Conservation (phyloP, 1,140 invertebrate species). For the Drosophila varians region DNA sequence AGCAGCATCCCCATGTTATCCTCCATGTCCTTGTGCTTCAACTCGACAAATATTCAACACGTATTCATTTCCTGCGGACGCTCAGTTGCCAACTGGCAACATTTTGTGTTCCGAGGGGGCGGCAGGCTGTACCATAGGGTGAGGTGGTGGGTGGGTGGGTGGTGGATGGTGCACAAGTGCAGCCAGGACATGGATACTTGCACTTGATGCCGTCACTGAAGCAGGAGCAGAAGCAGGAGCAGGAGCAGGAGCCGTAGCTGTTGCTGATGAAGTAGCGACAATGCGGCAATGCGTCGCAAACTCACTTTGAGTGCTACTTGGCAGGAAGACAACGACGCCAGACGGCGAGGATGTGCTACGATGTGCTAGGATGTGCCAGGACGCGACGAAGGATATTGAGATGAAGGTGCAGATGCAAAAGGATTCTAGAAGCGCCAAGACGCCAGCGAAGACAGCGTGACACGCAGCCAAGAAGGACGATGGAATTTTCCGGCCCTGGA, state of each 20-base stretch:
- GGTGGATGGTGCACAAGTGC: conserved; percentile 65
- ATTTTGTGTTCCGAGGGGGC: conserved; percentile 40
- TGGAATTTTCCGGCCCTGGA: conserved; percentile 21
- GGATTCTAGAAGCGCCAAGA: conserved; percentile 10
- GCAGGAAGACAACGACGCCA: conserved; percentile 59
- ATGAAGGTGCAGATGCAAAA: conserved; percentile 30
- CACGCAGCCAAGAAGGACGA: conserved; percentile 22
- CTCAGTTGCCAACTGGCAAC: conserved; percentile 78
- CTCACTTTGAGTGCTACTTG: conserved; percentile 79
- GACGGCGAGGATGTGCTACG: conserved; percentile 21
- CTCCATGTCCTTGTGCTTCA: conserved; percentile 73
- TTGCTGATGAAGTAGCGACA: conserved; percentile 79
- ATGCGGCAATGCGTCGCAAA: conserved; percentile 81
- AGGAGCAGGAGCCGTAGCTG: conserved; percentile 26
- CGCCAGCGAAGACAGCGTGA: conserved; percentile 46
- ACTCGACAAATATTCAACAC: conserved; percentile 81
- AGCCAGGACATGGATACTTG: conserved; percentile 75
- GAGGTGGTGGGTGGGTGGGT: neutral
- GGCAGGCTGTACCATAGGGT: neutral
- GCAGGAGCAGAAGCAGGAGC: conserved; percentile 22
- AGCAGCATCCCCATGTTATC: conserved; percentile 44
- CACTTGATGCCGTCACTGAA: conserved; percentile 58
- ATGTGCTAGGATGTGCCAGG: conserved; percentile 3
- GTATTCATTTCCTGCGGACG: conserved; percentile 80
- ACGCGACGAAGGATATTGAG: conserved; percentile 6